A percentile compares a stretch with the other conserved stretches of the same genome.
Evolutionary conservation across 2,113 vertebrate species (phyloP).

Genomic region (Heloderma charlesbogerti): DNA sequence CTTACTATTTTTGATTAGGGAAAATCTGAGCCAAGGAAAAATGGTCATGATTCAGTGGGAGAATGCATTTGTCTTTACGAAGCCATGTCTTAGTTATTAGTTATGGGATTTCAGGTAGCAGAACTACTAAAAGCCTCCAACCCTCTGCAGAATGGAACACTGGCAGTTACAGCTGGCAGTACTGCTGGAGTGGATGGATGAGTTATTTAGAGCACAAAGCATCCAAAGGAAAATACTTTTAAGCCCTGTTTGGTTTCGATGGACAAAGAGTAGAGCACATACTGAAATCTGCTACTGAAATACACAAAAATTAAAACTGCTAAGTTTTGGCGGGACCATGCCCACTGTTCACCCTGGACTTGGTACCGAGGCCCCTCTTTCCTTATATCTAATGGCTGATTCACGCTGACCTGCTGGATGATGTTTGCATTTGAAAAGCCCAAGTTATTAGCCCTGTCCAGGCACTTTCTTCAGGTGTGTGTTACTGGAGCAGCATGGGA

Average conservation of each 20-base stretch:
- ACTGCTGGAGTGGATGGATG: neutral
- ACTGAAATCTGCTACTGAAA: neutral
- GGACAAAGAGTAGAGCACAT: neutral
- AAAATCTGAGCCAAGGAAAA: slow-evolving; percentile 5
- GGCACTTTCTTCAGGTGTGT: neutral
- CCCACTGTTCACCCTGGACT: neutral
- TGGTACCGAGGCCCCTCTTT: neutral
- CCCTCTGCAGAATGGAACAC: neutral
- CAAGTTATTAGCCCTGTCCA: neutral
- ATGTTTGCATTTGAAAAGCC: neutral
- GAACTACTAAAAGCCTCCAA: neutral
- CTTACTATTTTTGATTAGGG: slow-evolving; percentile 8
- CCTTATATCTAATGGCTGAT: neutral
- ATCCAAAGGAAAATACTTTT: neutral
- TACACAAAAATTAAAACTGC: neutral
- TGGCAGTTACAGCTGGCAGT: neutral
- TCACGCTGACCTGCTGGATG: neutral
- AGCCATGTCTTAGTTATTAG: neutral
- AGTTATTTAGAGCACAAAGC: neutral
- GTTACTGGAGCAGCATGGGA: neutral
- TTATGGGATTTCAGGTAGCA: neutral
- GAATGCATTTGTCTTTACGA: neutral
- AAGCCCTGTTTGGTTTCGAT: neutral
- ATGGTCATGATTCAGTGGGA: neutral
- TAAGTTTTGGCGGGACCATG: neutral